Percentiles rank a stretch among this genome's conserved stretches.
Evolutionary conservation across 92 coral and sea anemone species (phyloP).

Genomic region (Palythoa caribaeorum): DNA sequence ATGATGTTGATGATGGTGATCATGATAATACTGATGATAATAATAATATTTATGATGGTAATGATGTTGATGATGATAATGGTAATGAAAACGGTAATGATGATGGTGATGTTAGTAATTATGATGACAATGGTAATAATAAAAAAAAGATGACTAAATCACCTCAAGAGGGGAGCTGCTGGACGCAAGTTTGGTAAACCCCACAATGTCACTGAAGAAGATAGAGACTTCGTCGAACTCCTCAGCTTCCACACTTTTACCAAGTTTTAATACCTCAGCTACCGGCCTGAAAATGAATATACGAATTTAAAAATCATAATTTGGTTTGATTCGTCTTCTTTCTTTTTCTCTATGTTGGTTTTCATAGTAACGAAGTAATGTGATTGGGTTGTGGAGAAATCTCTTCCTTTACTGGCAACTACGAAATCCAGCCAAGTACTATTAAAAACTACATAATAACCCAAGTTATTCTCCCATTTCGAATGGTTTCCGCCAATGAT

Average conservation of each 20-base stretch:
- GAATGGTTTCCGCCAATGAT: no score
- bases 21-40: not conserved
- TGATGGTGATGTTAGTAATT: not conserved
- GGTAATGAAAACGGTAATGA: not conserved
- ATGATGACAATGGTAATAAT: not conserved
- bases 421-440: no score
- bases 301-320: no score
- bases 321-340: no score
- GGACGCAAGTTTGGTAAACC: conserved; percentile 80
- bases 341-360: no score
- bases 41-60: no score
- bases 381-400: no score
- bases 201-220: conserved; percentile 80
- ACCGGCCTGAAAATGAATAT: conserved; percentile 54
- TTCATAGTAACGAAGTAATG: no score
- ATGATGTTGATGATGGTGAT: not conserved
- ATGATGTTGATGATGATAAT: not conserved
- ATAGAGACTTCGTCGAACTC: conserved; percentile 81
- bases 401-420: no score
- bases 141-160: not conserved
- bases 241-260: conserved; percentile 69
- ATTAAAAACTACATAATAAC: no score
- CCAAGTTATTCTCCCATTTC: no score
- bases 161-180: conserved; percentile 77
- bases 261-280: conserved; percentile 72